Evolutionary conservation across 53 echinoderm and acorn worm species (phyloP).

Genomic region (Echinarachnius parma): DNA sequence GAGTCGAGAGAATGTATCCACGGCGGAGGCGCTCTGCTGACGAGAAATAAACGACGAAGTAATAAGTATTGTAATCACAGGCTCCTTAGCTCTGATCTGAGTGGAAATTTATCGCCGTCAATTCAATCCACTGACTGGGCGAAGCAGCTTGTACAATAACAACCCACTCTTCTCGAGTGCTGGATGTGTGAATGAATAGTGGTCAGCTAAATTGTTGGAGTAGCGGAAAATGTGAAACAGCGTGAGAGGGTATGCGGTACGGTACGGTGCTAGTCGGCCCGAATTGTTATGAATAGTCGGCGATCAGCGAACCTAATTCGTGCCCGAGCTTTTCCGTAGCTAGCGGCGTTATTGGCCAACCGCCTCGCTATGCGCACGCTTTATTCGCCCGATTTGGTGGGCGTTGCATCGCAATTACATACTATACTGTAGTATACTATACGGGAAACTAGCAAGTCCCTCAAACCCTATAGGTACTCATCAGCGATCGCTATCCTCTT

Average conservation of each 20-base stretch:
- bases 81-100: too few relatives aligned
- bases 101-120: too few relatives aligned
- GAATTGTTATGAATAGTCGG: not conserved
- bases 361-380: constrained; percentile 1
- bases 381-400: constrained; percentile 36
- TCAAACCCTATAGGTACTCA: too few relatives aligned
- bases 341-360: constrained; percentile 17
- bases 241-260: not conserved
- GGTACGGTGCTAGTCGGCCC: not conserved
- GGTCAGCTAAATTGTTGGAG: not conserved
- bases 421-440: too few relatives aligned
- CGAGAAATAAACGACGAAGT: too few relatives aligned
- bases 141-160: not conserved
- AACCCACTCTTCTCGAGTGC: not conserved
- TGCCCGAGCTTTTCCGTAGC: constrained; percentile 29
- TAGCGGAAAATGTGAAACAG: not conserved
- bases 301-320: not conserved
- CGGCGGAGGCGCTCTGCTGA: too few relatives aligned
- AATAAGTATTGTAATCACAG: too few relatives aligned
- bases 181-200: not conserved
- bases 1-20: too few relatives aligned
- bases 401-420: constrained; percentile 50
- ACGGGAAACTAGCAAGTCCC: too few relatives aligned
- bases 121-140: too few relatives aligned
- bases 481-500: too few relatives aligned